Conservation (phyloP, 2,888 invertebrate genomes). For the Blera fallax region DNA sequence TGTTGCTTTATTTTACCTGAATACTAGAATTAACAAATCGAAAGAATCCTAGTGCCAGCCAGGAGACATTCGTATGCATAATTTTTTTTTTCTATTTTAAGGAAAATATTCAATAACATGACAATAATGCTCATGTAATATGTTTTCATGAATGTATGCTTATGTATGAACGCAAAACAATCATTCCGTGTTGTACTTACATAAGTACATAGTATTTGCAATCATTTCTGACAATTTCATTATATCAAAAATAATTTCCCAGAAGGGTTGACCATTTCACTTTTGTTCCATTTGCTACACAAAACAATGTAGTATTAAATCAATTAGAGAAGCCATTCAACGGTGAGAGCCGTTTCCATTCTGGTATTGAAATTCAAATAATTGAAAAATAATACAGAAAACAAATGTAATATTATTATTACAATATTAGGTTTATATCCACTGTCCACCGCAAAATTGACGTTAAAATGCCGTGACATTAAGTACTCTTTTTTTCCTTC, state of each 20-base stretch:
- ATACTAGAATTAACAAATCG: too few species aligned
- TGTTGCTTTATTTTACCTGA: too few species aligned
- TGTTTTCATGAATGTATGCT: not conserved
- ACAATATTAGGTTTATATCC: conserved; percentile 52
- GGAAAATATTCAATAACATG: too few species aligned
- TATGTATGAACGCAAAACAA: not conserved
- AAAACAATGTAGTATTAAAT: conserved; percentile 45
- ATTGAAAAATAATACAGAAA: conserved; percentile 53
- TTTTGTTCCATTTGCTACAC: conserved; percentile 32
- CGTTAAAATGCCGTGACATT: conserved; percentile 72
- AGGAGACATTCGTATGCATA: too few species aligned
- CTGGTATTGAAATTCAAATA: conserved; percentile 58
- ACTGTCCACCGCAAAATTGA: conserved; percentile 60
- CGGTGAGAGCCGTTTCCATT: conserved; percentile 55
- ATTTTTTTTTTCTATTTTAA: too few species aligned
- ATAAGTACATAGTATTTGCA: not conserved
- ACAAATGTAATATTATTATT: conserved; percentile 54
- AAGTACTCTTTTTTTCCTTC: conserved; percentile 24
- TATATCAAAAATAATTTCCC: conserved; percentile 24
- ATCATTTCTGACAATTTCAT: not conserved
- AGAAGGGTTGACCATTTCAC: conserved; percentile 26
- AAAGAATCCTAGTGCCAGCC: too few species aligned
- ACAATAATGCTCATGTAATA: too few species aligned
- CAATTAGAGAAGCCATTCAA: conserved; percentile 60
- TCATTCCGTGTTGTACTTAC: not conserved